Evolutionary conservation across 2,888 invertebrate genomes (phyloP).

Genomic region (Conops quadrifasciatus): DNA sequence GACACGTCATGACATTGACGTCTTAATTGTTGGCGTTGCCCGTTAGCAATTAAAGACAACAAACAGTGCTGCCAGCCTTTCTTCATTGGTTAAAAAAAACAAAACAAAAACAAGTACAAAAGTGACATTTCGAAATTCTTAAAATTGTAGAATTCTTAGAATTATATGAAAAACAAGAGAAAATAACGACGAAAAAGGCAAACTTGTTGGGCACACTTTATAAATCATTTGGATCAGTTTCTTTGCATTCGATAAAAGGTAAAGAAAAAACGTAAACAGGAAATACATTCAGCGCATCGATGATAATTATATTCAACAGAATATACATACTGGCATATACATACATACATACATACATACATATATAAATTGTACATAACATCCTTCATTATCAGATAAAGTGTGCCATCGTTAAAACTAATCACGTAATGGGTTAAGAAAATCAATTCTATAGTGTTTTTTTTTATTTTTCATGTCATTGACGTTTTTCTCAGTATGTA

Average conservation of each 20-base stretch:
- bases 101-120: neutral
- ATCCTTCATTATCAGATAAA: neutral
- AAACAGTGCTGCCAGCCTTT: too few relatives aligned
- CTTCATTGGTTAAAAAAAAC: neutral
- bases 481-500: neutral
- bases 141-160: too few relatives aligned
- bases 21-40: neutral
- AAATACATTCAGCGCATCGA: too few relatives aligned
- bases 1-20: constrained; percentile 26
- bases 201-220: too few relatives aligned
- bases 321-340: too few relatives aligned
- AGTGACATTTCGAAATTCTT: neutral
- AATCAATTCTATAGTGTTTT: neutral
- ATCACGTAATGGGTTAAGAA: neutral
- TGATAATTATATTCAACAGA: too few relatives aligned
- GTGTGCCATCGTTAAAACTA: too few relatives aligned
- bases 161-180: too few relatives aligned
- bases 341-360: neutral
- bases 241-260: too few relatives aligned
- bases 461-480: neutral
- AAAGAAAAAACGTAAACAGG: too few relatives aligned
- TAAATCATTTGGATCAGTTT: too few relatives aligned
- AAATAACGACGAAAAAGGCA: too few relatives aligned
- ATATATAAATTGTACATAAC: neutral
- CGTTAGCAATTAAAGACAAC: neutral